Percentiles rank a stretch among this genome's conserved stretches.
phyloP scores from a whole-genome alignment of 2,113 vertebrate genomes.

The Corythoichthys haematopterus region DNA sequence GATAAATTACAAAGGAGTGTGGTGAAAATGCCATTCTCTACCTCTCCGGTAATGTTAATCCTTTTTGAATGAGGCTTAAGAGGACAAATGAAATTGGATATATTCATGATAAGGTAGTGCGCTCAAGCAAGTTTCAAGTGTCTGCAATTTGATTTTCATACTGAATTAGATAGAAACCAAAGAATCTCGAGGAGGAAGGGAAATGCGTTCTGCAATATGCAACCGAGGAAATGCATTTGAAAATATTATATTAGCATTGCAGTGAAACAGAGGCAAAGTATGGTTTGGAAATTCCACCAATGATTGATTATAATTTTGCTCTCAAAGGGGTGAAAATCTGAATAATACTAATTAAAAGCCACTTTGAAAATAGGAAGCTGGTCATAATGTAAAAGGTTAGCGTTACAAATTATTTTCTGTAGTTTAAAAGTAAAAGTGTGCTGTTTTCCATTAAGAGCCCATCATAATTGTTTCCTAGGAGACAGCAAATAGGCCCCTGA shows the following conservation, averaged over 20 bases:
- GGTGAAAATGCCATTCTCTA: slow-evolving; percentile 2
- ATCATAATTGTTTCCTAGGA: slow-evolving; percentile 60
- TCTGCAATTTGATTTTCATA: slow-evolving; percentile 7
- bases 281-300: not conserved
- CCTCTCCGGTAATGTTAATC: slow-evolving; percentile 3
- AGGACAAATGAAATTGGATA: slow-evolving; percentile 7
- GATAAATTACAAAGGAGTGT: slow-evolving; percentile 1
- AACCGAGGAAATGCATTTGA: not conserved
- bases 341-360: not conserved
- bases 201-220: not conserved
- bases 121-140: slow-evolving; percentile 6
- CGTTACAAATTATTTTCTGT: not conserved
- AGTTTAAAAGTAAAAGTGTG: slow-evolving; percentile 6
- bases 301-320: not conserved
- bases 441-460: slow-evolving; percentile 33
- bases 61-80: slow-evolving; percentile 4
- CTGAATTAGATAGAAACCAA: not conserved
- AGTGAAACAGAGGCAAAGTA: not conserved
- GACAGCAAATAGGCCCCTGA: slow-evolving; percentile 38
- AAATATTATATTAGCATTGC: not conserved
- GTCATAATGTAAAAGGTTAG: not conserved
- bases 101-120: slow-evolving; percentile 5
- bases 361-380: not conserved
- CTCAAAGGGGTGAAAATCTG: not conserved
- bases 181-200: not conserved